These are phyloP conservation scores for Penaeus vannamei DNA, from an alignment of 1,140 invertebrate species.

Conservation along the genomic window DNA sequence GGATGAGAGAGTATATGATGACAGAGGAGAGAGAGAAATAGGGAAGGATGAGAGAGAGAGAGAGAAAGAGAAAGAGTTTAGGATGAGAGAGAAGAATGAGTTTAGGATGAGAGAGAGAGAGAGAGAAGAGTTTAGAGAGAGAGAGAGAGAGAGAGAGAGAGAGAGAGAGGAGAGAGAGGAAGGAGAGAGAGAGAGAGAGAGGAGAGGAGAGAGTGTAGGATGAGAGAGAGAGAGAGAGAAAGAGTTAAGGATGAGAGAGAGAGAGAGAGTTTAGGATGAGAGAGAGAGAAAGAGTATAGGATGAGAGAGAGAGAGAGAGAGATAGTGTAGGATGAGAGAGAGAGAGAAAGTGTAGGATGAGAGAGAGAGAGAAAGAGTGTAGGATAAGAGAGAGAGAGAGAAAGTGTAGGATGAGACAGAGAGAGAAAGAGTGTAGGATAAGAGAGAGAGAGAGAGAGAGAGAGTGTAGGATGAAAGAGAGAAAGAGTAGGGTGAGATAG, in stretches of 20 bases:
- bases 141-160: too few relatives aligned
- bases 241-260: background rate
- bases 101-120: too few relatives aligned
- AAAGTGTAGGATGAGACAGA: background rate
- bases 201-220: slow-evolving; percentile 31
- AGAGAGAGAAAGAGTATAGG: background rate
- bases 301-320: background rate
- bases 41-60: background rate
- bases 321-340: too few relatives aligned
- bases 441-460: background rate
- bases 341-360: too few relatives aligned
- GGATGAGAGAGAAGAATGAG: background rate
- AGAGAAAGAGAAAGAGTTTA: too few relatives aligned
- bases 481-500: too few relatives aligned
- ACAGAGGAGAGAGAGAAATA: too few relatives aligned
- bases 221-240: background rate
- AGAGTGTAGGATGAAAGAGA: too few relatives aligned
- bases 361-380: background rate
- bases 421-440: background rate
- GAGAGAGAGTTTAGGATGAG: background rate
- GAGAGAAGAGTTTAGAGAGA: background rate
- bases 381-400: background rate
- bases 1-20: too few relatives aligned
- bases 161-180: too few relatives aligned
- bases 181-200: background rate